phyloP scores from a whole-genome alignment of 2,113 vertebrate species.

The Laterallus jamaicensis region DNA sequence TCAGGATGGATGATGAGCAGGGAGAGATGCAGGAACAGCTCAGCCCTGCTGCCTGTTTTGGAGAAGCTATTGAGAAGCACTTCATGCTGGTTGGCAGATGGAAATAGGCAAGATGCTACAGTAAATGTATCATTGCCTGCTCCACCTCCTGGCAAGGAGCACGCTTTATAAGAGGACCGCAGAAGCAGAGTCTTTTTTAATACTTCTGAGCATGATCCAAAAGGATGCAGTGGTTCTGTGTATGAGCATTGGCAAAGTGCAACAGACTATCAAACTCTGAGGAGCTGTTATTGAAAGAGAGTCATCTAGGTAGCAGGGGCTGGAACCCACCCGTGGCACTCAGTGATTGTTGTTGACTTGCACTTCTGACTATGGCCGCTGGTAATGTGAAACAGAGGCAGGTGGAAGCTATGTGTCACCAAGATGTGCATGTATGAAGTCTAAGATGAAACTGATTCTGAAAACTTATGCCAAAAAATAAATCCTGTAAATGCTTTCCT shows the following conservation, averaged over 20 bases:
- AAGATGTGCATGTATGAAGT: not conserved
- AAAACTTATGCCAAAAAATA: not conserved
- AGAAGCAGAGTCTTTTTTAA: not conserved
- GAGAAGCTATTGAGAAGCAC: not conserved
- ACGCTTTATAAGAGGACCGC: not conserved
- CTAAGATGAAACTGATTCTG: not conserved
- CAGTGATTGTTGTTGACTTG: not conserved
- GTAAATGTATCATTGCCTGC: not conserved
- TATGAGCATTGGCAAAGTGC: accelerated
- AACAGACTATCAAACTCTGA: not conserved
- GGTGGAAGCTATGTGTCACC: not conserved
- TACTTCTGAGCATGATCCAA: not conserved
- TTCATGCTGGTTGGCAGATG: not conserved
- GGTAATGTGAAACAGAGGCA: not conserved
- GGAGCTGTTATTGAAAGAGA: not conserved
- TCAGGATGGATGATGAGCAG: not conserved
- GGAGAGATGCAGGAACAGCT: not conserved
- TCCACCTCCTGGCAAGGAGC: not conserved
- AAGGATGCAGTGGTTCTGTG: accelerated
- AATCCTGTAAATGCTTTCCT: not conserved
- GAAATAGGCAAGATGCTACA: not conserved
- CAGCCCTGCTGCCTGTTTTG: not conserved
- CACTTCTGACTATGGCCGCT: not conserved
- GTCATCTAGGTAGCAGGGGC: not conserved
- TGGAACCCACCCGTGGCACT: not conserved